Conservation (phyloP, 2,113 vertebrate genomes). For the Loxodonta africana region DNA sequence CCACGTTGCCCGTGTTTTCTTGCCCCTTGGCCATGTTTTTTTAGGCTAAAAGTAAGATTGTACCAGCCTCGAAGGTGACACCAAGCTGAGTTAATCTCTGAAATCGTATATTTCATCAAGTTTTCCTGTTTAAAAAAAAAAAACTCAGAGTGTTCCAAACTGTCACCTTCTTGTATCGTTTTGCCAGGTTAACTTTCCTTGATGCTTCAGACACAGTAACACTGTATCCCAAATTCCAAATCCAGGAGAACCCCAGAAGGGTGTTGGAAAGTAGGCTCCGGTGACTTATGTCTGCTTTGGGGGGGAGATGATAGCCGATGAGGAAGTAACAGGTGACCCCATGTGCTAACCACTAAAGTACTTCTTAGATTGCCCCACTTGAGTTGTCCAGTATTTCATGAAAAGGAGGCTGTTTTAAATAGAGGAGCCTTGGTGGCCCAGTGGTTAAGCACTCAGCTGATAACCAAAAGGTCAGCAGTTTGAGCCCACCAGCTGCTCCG, state of each 20-base stretch:
- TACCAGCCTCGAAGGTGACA: background rate
- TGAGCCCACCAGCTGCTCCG: too few relatives aligned
- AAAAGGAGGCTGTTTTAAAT: background rate
- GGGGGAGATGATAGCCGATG: background rate
- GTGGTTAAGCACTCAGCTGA: too few relatives aligned
- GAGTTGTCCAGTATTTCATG: background rate
- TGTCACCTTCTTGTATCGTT: background rate
- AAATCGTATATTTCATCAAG: background rate
- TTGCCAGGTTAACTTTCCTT: background rate
- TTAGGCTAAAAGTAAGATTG: slow-evolving; percentile 11
- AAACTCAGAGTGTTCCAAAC: background rate
- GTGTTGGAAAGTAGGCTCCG: background rate
- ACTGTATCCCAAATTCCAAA: background rate
- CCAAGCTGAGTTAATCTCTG: background rate
- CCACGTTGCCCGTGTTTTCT: background rate
- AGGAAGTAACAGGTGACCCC: background rate
- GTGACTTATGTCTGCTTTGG: background rate
- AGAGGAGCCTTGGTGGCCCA: background rate
- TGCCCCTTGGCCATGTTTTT: slow-evolving; percentile 11
- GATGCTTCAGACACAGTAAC: background rate
- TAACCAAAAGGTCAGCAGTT: too few relatives aligned
- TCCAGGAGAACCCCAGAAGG: background rate
- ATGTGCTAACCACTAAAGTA: background rate
- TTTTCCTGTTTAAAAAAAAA: background rate
- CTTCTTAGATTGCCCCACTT: background rate